Percentiles rank a stretch among this genome's conserved stretches.
phyloP scores from a whole-genome alignment of 2,888 invertebrate species.

The Prostheceraeus crozeri region DNA sequence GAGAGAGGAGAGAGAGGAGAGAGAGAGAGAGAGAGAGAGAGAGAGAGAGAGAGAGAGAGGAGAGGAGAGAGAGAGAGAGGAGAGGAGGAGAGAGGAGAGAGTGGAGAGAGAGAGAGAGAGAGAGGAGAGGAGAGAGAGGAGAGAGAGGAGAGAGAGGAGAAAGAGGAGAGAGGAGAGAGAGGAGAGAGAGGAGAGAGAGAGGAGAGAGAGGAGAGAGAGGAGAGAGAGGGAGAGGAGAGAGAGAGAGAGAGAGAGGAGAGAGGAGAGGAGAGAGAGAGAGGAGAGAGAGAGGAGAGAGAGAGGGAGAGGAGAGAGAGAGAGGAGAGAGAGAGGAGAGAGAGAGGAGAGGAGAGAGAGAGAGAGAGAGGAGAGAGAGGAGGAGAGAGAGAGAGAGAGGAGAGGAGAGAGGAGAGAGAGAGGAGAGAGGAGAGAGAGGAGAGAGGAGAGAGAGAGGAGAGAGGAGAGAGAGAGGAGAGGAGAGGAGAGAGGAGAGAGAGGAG shows the following conservation, averaged over 20 bases:
- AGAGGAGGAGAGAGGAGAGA: conserved; percentile 2
- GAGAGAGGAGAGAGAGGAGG: no score
- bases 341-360: conserved; percentile 12
- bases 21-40: no score
- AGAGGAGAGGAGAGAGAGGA: background rate
- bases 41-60: no score
- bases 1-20: no score
- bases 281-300: background rate
- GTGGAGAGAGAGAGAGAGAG: background rate
- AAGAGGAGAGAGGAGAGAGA: background rate
- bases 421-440: no score
- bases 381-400: no score
- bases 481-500: no score
- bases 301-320: background rate
- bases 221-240: background rate
- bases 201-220: background rate
- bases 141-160: background rate
- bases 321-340: conserved; percentile 9
- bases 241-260: conserved; percentile 19
- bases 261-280: background rate
- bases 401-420: no score
- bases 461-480: no score
- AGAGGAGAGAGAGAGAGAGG: conserved; percentile 1
- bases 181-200: conserved; percentile 14
- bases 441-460: no score